A percentile compares a stretch with the other conserved stretches of the same genome.
Evolutionary conservation across 2,888 invertebrate species (phyloP).

Genomic region (Phaedon cochleariae): DNA sequence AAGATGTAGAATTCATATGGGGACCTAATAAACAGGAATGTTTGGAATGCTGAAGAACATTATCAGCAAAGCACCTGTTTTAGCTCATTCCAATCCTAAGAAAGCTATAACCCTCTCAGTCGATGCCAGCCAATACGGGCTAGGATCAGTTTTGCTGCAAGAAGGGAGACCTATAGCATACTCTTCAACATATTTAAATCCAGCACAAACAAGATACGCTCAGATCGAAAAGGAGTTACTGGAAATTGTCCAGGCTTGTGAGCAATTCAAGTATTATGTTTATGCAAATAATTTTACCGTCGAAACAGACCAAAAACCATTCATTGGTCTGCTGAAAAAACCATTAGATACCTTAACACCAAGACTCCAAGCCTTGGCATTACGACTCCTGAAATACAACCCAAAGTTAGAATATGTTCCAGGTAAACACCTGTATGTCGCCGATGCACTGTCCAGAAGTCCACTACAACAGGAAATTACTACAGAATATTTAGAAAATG

Average conservation of each 20-base stretch:
- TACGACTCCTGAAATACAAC: neutral
- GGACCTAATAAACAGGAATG: neutral
- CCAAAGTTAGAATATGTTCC: neutral
- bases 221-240: neutral
- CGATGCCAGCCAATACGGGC: neutral
- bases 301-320: slow-evolving; percentile 1
- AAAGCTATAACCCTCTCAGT: neutral
- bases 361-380: neutral
- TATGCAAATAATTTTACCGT: neutral
- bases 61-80: neutral
- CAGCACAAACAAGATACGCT: neutral
- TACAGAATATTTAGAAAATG: neutral
- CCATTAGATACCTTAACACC: neutral
- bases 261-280: neutral
- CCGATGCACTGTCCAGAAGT: neutral
- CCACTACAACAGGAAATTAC: no score
- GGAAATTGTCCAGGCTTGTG: neutral
- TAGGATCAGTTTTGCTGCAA: neutral
- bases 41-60: neutral
- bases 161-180: neutral
- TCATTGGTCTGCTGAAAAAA: slow-evolving; percentile 2
- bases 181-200: neutral
- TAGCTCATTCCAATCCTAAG: neutral
- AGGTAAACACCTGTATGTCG: slow-evolving; percentile 1
- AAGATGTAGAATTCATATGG: slow-evolving; percentile 30